Conservation (phyloP, 2,113 vertebrate genomes). For the Sinocyclocheilus maitianheensis region DNA sequence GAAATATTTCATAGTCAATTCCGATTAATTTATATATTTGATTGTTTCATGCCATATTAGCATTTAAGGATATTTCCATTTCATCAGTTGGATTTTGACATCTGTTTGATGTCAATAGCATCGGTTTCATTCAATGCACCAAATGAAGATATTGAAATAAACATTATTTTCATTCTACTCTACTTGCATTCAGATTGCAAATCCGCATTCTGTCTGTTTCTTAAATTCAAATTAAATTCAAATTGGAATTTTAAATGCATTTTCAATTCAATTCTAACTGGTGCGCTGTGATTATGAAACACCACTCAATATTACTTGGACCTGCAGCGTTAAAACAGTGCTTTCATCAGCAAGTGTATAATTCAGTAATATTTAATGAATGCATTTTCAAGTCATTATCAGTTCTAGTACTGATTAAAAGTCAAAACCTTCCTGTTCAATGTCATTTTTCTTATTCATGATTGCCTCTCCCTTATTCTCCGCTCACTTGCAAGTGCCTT, state of each 20-base stretch:
- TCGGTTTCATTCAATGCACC: too few relatives aligned
- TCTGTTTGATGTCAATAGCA: too few relatives aligned
- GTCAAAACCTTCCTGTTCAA: conserved; percentile 19
- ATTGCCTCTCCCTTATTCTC: conserved; percentile 13
- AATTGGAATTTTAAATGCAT: neutral
- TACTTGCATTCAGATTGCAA: too few relatives aligned
- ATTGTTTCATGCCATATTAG: neutral
- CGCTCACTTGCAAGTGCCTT: conserved; percentile 10
- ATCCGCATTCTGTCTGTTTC: too few relatives aligned
- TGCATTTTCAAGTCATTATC: conserved; percentile 8
- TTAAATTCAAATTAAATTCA: neutral
- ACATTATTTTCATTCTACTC: neutral
- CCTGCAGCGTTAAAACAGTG: neutral
- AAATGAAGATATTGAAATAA: neutral
- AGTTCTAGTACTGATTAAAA: conserved; percentile 29
- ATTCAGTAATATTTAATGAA: conserved; percentile 27
- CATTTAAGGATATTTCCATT: neutral
- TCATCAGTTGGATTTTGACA: too few relatives aligned
- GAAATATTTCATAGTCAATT: neutral
- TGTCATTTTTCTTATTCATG: conserved; percentile 14
- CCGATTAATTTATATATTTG: neutral
- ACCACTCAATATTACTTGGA: neutral
- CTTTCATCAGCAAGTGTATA: conserved; percentile 31
- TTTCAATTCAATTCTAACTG: neutral
- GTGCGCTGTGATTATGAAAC: neutral